Percentiles rank a stretch among this genome's conserved stretches.
phyloP scores from a whole-genome alignment of 2,888 invertebrate species.

The Myathropa florea region DNA sequence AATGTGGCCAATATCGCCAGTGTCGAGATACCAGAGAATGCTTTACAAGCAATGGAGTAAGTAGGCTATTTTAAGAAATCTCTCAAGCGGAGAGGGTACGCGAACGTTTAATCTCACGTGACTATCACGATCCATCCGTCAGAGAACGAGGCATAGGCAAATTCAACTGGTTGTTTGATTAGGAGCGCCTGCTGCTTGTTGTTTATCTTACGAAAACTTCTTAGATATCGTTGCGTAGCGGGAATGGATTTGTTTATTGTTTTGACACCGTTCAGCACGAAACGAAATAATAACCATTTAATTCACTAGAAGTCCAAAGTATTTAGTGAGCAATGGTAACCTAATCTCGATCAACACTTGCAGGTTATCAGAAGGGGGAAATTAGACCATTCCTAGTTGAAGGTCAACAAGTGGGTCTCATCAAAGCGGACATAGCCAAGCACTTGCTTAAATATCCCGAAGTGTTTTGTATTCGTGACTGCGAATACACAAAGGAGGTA shows the following conservation, averaged over 20 bases:
- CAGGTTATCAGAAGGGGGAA: conserved; percentile 88
- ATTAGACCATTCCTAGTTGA: conserved; percentile 94
- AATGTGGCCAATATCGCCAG: neutral
- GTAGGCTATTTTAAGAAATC: no score
- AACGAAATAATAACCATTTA: neutral
- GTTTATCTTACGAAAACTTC: neutral
- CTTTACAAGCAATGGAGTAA: no score
- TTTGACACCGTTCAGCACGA: neutral
- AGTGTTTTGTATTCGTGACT: conserved; percentile 82
- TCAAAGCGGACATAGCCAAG: conserved; percentile 91
- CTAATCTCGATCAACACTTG: no score
- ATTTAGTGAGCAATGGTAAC: neutral
- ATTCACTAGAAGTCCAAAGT: neutral
- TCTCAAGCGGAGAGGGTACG: no score
- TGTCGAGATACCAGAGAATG: no score
- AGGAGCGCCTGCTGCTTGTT: neutral
- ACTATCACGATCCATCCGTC: neutral
- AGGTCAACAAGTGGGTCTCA: conserved; percentile 93
- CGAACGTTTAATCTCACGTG: no score
- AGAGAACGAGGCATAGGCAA: neutral
- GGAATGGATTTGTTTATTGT: neutral
- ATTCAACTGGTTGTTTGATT: no score
- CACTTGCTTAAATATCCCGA: conserved; percentile 91
- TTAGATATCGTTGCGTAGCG: neutral
- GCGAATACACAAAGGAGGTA: conserved; percentile 79